Evolutionary conservation across 23 tunicate species (phyloP).

Genomic region (Halocynthia roretzi): DNA sequence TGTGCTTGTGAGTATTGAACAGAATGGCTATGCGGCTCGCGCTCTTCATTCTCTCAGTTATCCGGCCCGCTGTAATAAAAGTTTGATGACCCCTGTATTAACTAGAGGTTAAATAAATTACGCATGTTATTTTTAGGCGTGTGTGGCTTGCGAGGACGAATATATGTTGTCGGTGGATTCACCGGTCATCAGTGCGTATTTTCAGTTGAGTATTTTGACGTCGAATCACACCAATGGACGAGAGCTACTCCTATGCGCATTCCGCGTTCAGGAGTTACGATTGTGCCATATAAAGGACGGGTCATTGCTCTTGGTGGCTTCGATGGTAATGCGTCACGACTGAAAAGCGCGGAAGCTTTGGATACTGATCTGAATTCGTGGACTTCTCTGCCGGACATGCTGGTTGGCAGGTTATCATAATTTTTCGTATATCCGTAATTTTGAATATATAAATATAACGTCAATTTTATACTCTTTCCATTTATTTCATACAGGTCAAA

Average conservation of each 20-base stretch:
- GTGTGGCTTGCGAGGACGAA: constrained; percentile 34
- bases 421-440: too few species aligned
- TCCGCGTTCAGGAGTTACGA: constrained; percentile 73
- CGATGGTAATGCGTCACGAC: constrained; percentile 43
- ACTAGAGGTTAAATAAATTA: too few species aligned
- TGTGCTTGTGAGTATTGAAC: too few species aligned
- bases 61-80: too few species aligned
- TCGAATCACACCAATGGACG: constrained; percentile 51
- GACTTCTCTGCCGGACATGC: constrained; percentile 18
- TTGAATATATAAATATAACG: too few species aligned
- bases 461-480: too few species aligned
- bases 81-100: too few species aligned
- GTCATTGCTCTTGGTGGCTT: constrained; percentile 79
- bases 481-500: constrained; percentile 39
- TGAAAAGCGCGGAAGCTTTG: constrained; percentile 19
- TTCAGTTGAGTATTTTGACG: constrained; percentile 64
- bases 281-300: constrained; percentile 48
- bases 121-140: constrained; percentile 28
- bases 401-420: constrained; percentile 5
- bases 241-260: constrained; percentile 53
- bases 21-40: too few species aligned
- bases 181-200: constrained; percentile 71
- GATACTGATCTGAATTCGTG: constrained; percentile 14
- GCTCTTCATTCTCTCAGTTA: too few species aligned
- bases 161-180: constrained; percentile 90